Evolutionary conservation across 1,140 invertebrate genomes (phyloP), one percentile per base, ranked within the genome.

Genomic region (Hyles vespertilio): DNA sequence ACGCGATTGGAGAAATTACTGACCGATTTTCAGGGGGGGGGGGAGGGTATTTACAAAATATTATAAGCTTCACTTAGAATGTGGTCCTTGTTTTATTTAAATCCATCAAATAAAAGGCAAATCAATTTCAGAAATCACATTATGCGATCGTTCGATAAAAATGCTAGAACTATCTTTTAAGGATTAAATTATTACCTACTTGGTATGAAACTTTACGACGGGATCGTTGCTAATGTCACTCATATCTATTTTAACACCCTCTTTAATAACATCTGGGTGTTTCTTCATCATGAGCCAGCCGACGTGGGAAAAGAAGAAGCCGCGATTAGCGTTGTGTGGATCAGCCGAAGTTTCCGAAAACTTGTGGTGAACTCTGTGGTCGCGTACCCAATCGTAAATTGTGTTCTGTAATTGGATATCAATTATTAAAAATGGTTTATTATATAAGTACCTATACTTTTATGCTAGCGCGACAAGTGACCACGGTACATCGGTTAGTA

Each of bases 291-390:
- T 92, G 66, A 98, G 89, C 97, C 97, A 98, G 2, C 97, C 97
- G 34, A 98, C 93, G 72, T 98, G 97, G 0, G 96, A 89, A 84
- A 97, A 98, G 89, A 97, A 98, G 84, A 98, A 97, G 0, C 97
- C 97, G n/a, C 96, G 90, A 46, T 92, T 93, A 5, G 93, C 93
- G 76, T 98, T 95, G 76, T 98, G 96, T 0, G 97, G 97, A 87
- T 98, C 97, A 0, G 96, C 96, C 73, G 96, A 92, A 0, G 96
- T 97, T 74, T 98, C 97, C 0, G 94, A 94, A 87, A 92, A 96
- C 79, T 97, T 97, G 81, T 98, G 97, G 77, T 98, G 97, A 2
- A 97, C 93, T 8, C 96, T 90, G 86, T 98, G 96, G 83, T 98
- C 96, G 32, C 93, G 85, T 2, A 94, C 92, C 94, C 93, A 94